phyloP scores from a whole-genome alignment of 2,113 vertebrate genomes.

The Rafetus swinhoei region DNA sequence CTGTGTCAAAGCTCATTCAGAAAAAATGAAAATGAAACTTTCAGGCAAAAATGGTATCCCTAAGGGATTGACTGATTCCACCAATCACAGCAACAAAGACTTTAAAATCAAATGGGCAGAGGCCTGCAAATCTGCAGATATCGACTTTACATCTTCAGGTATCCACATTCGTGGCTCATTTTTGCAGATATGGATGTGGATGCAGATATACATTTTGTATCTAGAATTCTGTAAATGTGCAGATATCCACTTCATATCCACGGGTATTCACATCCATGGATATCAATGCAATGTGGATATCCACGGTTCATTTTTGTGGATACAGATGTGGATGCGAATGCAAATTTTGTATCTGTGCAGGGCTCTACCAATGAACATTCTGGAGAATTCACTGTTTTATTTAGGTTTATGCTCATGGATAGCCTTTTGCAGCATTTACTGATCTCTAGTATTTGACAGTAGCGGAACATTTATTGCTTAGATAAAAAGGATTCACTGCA shows the following conservation, averaged over 20 bases:
- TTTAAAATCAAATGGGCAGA: background rate
- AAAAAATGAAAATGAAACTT: conserved; percentile 1
- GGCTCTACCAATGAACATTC: background rate
- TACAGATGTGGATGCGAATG: too few species aligned
- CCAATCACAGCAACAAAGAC: background rate
- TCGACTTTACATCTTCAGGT: too few species aligned
- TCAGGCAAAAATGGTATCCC: background rate
- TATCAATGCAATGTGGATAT: too few species aligned
- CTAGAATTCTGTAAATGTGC: too few species aligned
- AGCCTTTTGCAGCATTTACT: background rate
- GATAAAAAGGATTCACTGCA: background rate
- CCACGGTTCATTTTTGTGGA: too few species aligned
- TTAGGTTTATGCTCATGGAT: background rate
- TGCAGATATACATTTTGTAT: too few species aligned
- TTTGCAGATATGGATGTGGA: too few species aligned
- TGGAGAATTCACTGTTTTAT: background rate
- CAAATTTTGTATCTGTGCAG: too few species aligned
- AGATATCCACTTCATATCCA: too few species aligned
- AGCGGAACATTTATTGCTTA: background rate
- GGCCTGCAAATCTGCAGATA: too few species aligned
- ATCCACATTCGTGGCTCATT: too few species aligned
- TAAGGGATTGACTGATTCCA: background rate
- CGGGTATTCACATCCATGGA: too few species aligned
- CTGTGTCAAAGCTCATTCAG: background rate
- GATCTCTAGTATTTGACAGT: background rate